Conservation (phyloP, 2,797 vertebrate species). For the Vespertilio murinus region DNA sequence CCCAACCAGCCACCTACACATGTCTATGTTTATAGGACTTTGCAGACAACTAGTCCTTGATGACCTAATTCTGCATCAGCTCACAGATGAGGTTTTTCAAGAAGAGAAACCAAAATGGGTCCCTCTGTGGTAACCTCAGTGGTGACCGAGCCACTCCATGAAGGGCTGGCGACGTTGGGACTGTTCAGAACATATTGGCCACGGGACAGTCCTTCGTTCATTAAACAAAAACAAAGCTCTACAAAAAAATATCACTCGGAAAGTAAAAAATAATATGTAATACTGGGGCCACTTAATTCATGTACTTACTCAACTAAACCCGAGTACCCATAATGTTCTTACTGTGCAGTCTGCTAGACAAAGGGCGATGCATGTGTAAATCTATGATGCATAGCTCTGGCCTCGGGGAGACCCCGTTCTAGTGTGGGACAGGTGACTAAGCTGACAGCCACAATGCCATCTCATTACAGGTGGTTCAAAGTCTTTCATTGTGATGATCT, state of each 20-base stretch:
- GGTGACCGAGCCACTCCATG: background rate
- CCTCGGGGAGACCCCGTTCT: background rate
- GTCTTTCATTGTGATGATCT: background rate
- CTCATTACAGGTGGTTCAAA: background rate
- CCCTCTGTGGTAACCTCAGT: background rate
- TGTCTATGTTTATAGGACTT: background rate
- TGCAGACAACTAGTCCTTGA: background rate
- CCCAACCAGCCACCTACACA: background rate
- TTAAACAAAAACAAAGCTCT: background rate
- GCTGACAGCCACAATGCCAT: background rate
- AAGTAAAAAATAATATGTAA: background rate
- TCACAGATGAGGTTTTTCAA: background rate
- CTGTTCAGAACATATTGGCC: background rate
- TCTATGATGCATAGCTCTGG: accelerated
- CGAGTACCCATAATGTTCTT: background rate
- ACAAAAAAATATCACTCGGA: background rate
- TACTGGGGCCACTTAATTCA: background rate
- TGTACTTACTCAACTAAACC: background rate
- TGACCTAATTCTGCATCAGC: background rate
- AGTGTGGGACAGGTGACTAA: no score
- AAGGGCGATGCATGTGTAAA: accelerated
- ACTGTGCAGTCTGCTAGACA: background rate
- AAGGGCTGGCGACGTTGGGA: background rate
- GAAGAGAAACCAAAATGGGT: background rate
- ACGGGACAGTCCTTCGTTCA: background rate